Evolutionary conservation across 2,888 invertebrate species (phyloP), one percentile per base, ranked within the genome.

Genomic region (Limnephilus auricula): DNA sequence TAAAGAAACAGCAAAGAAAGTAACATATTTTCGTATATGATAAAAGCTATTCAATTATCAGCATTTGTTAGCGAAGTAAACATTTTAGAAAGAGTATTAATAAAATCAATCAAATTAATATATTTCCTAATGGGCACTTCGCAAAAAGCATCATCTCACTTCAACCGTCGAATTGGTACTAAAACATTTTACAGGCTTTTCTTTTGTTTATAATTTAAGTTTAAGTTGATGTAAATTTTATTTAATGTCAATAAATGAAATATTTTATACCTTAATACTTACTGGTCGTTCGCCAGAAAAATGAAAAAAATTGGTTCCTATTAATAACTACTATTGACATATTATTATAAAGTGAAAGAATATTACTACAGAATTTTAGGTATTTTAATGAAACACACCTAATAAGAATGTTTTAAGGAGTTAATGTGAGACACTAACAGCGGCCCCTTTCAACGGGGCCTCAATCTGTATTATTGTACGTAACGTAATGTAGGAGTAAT

Each of bases 281-380:
- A 93, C 93, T 93, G 93, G 93, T 93, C 90, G 91, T 90, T 93
- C 93, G 92, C 93, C 93, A 93, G 93, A 93, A 93, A 93, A 93
- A 93, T 92, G 92, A 92, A 93, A 93, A 93, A 93, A 93, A 93
- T 93, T 93, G 93, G 93, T 93, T 93, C 93, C 93, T 93, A 93
- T 92, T 93, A 93, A 93, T 93, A 93, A 90, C 91, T 91, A 91
- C 92, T 93, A 93, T 92, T 92, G 92, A 93, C 92, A 93, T 92
- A 92, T 92, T 93, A 93, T 93, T 92, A 93, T 93, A 93, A 93
- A 93, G 92, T 92, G 90, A 93, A 93, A 91, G 89, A 92, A 91
- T 92, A 92, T 91, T 93, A 92, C 92, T 92, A 92, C 93, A 93
- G 92, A 93, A 93, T 91, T 93, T 92, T 93, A 93, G 93, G 92